Base-by-base conservation (phyloP, 1,140 invertebrate genomes). In the Matsumurasca onukii region DNA sequence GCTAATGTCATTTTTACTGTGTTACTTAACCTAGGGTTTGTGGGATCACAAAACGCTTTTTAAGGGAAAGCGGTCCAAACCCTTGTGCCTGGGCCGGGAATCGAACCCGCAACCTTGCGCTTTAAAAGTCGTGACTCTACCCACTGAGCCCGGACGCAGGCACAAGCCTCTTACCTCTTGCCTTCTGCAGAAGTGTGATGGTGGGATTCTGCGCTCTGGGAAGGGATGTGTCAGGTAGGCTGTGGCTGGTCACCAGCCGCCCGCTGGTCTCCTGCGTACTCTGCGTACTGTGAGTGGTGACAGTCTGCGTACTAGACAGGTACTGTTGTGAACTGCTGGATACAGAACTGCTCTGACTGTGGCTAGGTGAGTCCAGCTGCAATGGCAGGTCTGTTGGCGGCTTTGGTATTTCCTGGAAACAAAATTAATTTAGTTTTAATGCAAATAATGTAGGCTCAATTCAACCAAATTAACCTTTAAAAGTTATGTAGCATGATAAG, bases 141-240 rank as follows among this genome's bases (percentile, higher is more conserved):
- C n/a, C n/a, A n/a, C n/a, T n/a, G n/a, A n/a, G n/a, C n/a, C n/a
- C n/a, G n/a, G n/a, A n/a, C n/a, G n/a, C n/a, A n/a, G n/a, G n/a
- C n/a, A n/a, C n/a, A n/a, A n/a, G n/a, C n/a, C n/a, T n/a, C n/a
- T 79, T 81, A 94, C 93, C 92, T 89, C 93, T 84, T 51, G 91
- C 92, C 83, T 94, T 94, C 80, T 95, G 92, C 59, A 95, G 82
- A 57, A 95, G 79, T 1, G 92, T 95, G 71, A 95, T 90, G 2
- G 92, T 94, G 3, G 93, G 92, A 82, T 93, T 94, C 81, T 93
- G 92, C 30, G 89, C 91, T 75, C 86, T 84, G 9, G 92, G 92
- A 1, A 70, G 25, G 5, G 70, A 65, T 57, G 69, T 70, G 45
- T 71, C 69, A 2, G 67, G 62, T 51, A 69, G 70, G 30, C 70